Percentiles rank a stretch among this genome's conserved stretches.
phyloP scores from a whole-genome alignment of 1,140 invertebrate species.

The Lysiphlebus fabarum region DNA sequence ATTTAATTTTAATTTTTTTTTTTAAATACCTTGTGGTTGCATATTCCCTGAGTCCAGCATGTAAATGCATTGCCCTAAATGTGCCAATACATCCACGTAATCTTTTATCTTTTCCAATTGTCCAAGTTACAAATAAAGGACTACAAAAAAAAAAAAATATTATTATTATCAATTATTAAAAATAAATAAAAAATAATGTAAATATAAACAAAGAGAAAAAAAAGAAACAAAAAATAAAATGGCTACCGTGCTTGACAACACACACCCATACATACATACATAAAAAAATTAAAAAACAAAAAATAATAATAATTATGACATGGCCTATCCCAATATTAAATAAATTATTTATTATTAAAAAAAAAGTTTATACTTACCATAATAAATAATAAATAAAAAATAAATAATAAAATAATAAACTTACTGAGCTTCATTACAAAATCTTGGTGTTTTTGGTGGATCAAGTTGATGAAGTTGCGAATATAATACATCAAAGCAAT shows the following conservation, averaged over 20 bases:
- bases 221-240: no score
- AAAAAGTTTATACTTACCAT: conserved; percentile 5
- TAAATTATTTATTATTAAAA: neutral
- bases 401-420: conserved; percentile 39
- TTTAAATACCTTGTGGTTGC: conserved; percentile 76
- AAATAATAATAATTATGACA: no score
- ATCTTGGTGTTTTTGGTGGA: conserved; percentile 82
- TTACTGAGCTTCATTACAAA: conserved; percentile 94
- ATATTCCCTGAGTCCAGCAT: conserved; percentile 89
- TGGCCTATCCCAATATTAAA: no score
- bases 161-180: no score
- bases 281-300: no score
- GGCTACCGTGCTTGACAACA: no score
- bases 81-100: conserved; percentile 93
- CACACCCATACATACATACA: no score
- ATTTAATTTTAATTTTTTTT: no score
- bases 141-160: conserved; percentile 60
- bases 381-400: neutral
- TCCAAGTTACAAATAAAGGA: conserved; percentile 98
- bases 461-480: conserved; percentile 89
- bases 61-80: conserved; percentile 91
- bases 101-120: conserved; percentile 88
- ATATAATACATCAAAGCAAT: conserved; percentile 96
- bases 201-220: no score
- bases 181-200: no score